Evolutionary conservation across 92 coral and sea anemone species (phyloP), one percentile per base, ranked within the genome.

Genomic region (Siderastrea siderea): DNA sequence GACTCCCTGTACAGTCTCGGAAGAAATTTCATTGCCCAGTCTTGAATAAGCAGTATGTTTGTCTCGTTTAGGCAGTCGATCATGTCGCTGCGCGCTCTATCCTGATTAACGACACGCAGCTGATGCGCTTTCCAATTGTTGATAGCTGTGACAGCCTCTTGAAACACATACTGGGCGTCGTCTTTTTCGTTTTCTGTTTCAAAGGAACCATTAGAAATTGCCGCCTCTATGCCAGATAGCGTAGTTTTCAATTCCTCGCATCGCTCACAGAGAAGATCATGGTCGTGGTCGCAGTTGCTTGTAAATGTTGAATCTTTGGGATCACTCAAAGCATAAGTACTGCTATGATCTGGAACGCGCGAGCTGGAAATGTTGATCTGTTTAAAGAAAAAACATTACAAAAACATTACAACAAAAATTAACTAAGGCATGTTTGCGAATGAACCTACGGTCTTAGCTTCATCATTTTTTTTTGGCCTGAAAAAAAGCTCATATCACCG

Each of bases 11-110:
- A 84, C 70, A 13, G 79, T 45, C 63, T 43, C 2, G 88, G 88
- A 3, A 84, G 79, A 48, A 84, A 84, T 48, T 84, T 84, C 88
- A 73, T 84, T 14, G 69, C 82, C 78, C 78, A 84, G 76, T 84
- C 88, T 73, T 84, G 82, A 49, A 63, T 54, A 17, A 84, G 47
- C 44, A 84, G 47, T 68, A 68, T 51, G 46, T 46, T 53, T 13
- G 10, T 52, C 17, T 84, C 88, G 19, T 46, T 59, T 16, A 81
- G 80, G 43, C 38, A 26, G 38, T 26, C 38, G 38, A 26, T 26
- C 38, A 26, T 0, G 38, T 26, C 38, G 38, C 38, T 26, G 38
- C 38, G 38, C 38, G 38, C 38, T 26, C 38, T 26, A 26, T 26
- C 38, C 38, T 26, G 38, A 26, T 26, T 26, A 26, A 26, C 38